Evolutionary conservation across 2,113 vertebrate species (phyloP), one percentile per base, ranked within the genome.

Genomic region (Caracal caracal): DNA sequence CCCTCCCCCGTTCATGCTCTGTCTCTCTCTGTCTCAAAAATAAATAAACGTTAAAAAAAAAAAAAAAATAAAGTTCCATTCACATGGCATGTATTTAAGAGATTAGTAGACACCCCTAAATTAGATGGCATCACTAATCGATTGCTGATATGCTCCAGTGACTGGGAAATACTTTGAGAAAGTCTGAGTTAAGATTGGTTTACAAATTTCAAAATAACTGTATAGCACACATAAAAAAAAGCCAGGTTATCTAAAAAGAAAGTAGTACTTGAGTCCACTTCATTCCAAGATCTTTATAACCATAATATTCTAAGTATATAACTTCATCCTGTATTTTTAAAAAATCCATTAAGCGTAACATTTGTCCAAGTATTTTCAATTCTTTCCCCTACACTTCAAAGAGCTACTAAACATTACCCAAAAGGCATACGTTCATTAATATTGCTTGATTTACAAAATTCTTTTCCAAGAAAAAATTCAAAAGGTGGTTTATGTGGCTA

Each of bases 381-480:
- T 49, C 33, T 81, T 95, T 43, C 56, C 76, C 30, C 28, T 63
- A 95, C 9, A 86, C n/a, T 68, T 78, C 15, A 76, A 96, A 95
- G 17, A 96, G 93, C 73, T 88, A 97, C 11, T 88, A 43, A 94
- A 65, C n/a, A 37, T n/a, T 40, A 94, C 56, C 73, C 90, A 97
- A 93, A 93, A 93, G 8, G 61, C 79, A 28, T 93, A 37, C 71
- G 86, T 95, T 97, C 86, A 22, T 49, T 49, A 97, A 92, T 94
- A 12, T 30, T 90, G 89, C 95, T 96, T 96, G 56, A 93, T 70
- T 95, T 95, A 94, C 47, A 97, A 96, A 97, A 88, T 93, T 86
- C 51, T 92, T 93, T 95, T 40, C 88, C 78, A 90, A 95, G 56
- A 73, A 93, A 96, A 96, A 96, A 49, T 79, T 95, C 51, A 84